These are phyloP conservation scores for Aelia acuminata DNA, from an alignment of 2,888 invertebrate species.

Conservation along the genomic window DNA sequence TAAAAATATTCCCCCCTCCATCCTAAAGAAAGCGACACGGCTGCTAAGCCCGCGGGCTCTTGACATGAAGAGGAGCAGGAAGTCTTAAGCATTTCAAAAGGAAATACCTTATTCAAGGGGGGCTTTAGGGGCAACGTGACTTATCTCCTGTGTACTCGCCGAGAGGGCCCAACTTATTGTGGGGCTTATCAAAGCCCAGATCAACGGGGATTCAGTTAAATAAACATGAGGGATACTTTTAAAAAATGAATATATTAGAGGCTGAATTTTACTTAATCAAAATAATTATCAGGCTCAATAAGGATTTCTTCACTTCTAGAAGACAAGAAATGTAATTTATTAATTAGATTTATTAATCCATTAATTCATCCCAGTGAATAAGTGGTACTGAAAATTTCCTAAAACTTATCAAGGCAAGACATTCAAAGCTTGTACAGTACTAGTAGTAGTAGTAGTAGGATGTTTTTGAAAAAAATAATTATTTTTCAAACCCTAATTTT, in stretches of 20 bases:
- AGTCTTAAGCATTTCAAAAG: conserved; percentile 38
- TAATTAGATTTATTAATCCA: too few relatives aligned
- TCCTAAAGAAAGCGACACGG: not conserved
- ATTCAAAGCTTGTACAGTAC: too few relatives aligned
- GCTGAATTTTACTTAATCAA: not conserved
- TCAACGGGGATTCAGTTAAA: not conserved
- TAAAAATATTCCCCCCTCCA: not conserved
- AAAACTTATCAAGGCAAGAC: too few relatives aligned
- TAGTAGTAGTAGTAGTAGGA: too few relatives aligned
- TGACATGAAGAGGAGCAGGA: not conserved
- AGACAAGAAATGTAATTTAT: too few relatives aligned
- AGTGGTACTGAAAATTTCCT: too few relatives aligned
- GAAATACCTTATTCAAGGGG: conserved; percentile 13
- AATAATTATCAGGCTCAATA: not conserved
- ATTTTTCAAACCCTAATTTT: too few relatives aligned
- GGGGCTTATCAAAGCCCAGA: conserved; percentile 5
- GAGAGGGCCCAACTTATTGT: not conserved
- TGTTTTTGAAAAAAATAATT: too few relatives aligned
- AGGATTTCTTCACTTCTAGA: too few relatives aligned
- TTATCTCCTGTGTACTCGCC: not conserved
- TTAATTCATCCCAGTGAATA: too few relatives aligned
- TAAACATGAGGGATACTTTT: not conserved
- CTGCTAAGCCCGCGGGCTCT: conserved; percentile 18
- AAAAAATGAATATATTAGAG: not conserved
- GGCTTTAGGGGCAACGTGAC: conserved; percentile 21